Conservation (phyloP, 2,113 vertebrate genomes). For the Gasterosteus aculeatus region DNA sequence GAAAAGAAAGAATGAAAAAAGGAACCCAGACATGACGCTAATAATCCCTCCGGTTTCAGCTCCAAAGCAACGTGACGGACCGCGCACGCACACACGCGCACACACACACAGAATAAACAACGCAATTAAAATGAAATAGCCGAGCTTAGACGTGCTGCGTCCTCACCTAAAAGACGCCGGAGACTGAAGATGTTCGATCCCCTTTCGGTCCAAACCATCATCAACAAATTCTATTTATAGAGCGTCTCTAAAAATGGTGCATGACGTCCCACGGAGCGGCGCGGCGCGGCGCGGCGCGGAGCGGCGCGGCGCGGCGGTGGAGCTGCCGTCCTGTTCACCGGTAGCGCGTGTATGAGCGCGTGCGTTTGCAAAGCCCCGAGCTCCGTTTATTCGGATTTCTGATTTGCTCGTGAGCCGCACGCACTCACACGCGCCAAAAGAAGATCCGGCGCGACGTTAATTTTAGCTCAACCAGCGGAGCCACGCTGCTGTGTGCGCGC, state of each 20-base stretch:
- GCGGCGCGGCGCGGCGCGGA: constrained; percentile 17
- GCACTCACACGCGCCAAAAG: background rate
- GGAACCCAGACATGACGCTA: background rate
- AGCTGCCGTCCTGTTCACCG: constrained; percentile 60
- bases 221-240: constrained; percentile 75
- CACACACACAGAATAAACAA: constrained; percentile 2
- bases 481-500: constrained; percentile 15
- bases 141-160: background rate
- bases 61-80: constrained; percentile 8
- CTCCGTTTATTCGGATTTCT: constrained; percentile 22
- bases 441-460: constrained; percentile 51
- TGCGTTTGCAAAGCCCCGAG: background rate
- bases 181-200: background rate
- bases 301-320: constrained; percentile 6
- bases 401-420: constrained; percentile 13
- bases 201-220: constrained; percentile 48
- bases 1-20: background rate
- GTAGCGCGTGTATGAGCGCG: constrained; percentile 41
- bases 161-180: constrained; percentile 45
- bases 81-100: background rate
- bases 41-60: constrained; percentile 28
- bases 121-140: background rate
- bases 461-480: constrained; percentile 61
- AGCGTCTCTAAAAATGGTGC: constrained; percentile 75
- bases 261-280: constrained; percentile 70